Conservation (phyloP, 2,797 vertebrate species). For the Hybognathus amarus region DNA sequence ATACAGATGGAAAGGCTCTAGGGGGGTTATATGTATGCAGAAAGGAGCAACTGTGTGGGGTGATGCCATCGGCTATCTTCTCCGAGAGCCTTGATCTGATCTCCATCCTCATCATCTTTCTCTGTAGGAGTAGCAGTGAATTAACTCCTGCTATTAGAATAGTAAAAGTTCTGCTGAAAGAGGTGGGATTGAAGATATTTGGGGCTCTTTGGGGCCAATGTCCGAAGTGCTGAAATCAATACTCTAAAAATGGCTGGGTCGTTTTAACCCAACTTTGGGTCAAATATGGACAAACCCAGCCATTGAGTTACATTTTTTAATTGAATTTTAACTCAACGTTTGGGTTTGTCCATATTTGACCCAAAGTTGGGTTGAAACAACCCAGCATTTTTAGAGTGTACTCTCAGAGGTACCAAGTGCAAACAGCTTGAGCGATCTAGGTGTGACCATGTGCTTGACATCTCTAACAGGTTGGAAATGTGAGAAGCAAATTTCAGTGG, state of each 20-base stretch:
- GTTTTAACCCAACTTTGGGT: no score
- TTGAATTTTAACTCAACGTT: no score
- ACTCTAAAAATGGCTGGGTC: no score
- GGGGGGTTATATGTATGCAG: slow-evolving; percentile 92
- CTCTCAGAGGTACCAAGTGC: slow-evolving; percentile 71
- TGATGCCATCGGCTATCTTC: slow-evolving; percentile 65
- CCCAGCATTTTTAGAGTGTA: neutral
- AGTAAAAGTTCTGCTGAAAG: slow-evolving; percentile 25
- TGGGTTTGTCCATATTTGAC: no score
- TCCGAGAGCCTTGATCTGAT: slow-evolving; percentile 51
- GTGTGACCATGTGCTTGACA: slow-evolving; percentile 67
- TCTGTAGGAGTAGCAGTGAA: slow-evolving; percentile 39
- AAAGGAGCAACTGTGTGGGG: slow-evolving; percentile 58
- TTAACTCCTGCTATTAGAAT: slow-evolving; percentile 29
- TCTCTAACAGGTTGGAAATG: slow-evolving; percentile 70
- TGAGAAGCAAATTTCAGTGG: slow-evolving; percentile 52
- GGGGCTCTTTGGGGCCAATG: slow-evolving; percentile 70
- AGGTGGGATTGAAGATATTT: slow-evolving; percentile 33
- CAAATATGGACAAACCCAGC: no score
- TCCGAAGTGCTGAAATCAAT: slow-evolving; percentile 72
- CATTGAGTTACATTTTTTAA: no score
- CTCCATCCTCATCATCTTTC: slow-evolving; percentile 34
- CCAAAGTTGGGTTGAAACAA: no score
- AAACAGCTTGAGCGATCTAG: slow-evolving; percentile 60
- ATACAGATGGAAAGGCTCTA: slow-evolving; percentile 99